These are phyloP conservation scores for Drosophila bocki DNA, from an alignment of 1,140 invertebrate species.

Conservation along the genomic window DNA sequence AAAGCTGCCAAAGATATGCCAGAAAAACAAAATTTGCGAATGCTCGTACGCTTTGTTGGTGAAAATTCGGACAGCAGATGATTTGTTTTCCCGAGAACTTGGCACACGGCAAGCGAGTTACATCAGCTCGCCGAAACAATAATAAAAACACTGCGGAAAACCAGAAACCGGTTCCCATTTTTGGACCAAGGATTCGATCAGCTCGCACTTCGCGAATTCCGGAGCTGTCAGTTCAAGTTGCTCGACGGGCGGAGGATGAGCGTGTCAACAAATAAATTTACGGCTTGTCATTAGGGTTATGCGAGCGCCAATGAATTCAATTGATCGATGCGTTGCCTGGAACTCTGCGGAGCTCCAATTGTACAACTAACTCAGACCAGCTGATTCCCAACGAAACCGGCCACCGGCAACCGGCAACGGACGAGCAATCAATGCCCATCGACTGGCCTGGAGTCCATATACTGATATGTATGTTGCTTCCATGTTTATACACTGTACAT, in stretches of 20 bases:
- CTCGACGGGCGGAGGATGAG: slow-evolving; percentile 34
- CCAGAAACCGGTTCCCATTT: slow-evolving; percentile 27
- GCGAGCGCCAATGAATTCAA: slow-evolving; percentile 60
- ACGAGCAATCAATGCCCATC: slow-evolving; percentile 54
- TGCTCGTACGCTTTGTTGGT: slow-evolving; percentile 22
- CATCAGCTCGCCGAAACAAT: slow-evolving; percentile 49
- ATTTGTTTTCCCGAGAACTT: slow-evolving; percentile 58
- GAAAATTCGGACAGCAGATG: slow-evolving; percentile 47
- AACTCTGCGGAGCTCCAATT: slow-evolving; percentile 53
- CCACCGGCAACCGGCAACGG: slow-evolving; percentile 40
- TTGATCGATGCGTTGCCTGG: slow-evolving; percentile 48
- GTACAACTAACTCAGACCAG: slow-evolving; percentile 70
- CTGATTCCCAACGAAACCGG: slow-evolving; percentile 74
- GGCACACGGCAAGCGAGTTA: slow-evolving; percentile 59
- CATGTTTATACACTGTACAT: slow-evolving; percentile 21
- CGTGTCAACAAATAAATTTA: slow-evolving; percentile 64
- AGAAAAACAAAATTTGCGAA: slow-evolving; percentile 40
- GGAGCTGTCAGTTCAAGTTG: slow-evolving; percentile 27
- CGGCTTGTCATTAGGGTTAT: slow-evolving; percentile 46
- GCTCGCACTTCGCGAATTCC: slow-evolving; percentile 26
- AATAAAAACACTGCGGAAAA: slow-evolving; percentile 23
- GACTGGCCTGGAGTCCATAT: slow-evolving; percentile 21
- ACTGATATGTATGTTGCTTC: not conserved
- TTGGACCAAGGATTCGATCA: slow-evolving; percentile 39
- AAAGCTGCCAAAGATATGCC: slow-evolving; percentile 56